phyloP scores from a whole-genome alignment of 2,888 invertebrate genomes.

The Pheosia tremula region DNA sequence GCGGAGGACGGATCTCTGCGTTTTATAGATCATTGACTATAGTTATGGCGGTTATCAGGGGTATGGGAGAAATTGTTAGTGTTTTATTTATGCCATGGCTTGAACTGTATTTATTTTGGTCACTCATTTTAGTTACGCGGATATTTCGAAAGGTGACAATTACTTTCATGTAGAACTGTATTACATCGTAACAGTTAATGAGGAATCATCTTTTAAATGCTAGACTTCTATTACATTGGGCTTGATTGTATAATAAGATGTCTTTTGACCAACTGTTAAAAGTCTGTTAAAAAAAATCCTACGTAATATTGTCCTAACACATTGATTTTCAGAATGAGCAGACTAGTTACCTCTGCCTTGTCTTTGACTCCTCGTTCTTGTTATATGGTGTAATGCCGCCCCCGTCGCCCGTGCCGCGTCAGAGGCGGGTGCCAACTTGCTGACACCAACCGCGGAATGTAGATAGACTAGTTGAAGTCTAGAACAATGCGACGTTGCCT shows the following conservation, averaged over 20 bases:
- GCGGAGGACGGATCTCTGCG: slow-evolving; percentile 23
- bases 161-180: too few relatives aligned
- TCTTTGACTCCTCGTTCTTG: neutral
- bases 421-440: slow-evolving; percentile 42
- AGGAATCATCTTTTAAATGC: too few relatives aligned
- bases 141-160: too few relatives aligned
- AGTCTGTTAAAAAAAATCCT: too few relatives aligned
- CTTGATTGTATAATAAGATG: too few relatives aligned
- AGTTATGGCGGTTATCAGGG: neutral
- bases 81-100: neutral
- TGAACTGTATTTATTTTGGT: neutral
- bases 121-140: too few relatives aligned
- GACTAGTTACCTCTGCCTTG: too few relatives aligned
- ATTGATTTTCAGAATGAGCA: too few relatives aligned
- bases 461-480: slow-evolving; percentile 60
- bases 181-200: too few relatives aligned
- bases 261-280: too few relatives aligned
- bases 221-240: too few relatives aligned
- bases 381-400: slow-evolving; percentile 40
- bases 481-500: slow-evolving; percentile 57
- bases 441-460: slow-evolving; percentile 59
- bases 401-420: slow-evolving; percentile 12
- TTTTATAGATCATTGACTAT: slow-evolving; percentile 20
- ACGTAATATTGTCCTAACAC: too few relatives aligned
- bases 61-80: neutral